Evolutionary conservation across 2,888 invertebrate genomes (phyloP).

Genomic region (Hedya salicella): DNA sequence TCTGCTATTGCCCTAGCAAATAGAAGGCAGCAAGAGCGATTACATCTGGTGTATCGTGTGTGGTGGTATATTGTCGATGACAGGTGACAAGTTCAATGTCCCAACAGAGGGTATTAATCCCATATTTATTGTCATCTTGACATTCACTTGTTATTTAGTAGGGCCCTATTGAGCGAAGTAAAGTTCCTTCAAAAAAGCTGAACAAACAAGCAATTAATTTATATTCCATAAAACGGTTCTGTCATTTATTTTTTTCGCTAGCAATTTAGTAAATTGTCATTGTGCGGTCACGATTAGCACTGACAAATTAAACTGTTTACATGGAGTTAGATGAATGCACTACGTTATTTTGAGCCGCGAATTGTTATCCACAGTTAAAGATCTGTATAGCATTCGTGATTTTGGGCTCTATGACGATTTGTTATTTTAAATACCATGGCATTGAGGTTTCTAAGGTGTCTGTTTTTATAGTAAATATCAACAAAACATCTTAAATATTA

Average conservation of each 20-base stretch:
- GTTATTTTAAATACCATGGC: no score
- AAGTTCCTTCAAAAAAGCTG: slow-evolving; percentile 8
- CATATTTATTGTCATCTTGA: slow-evolving; percentile 5
- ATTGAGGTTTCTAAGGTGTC: no score
- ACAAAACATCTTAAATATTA: no score
- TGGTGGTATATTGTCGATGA: neutral
- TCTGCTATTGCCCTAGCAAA: no score
- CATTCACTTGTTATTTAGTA: slow-evolving; percentile 5
- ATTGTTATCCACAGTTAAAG: neutral
- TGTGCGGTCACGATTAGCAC: slow-evolving; percentile 22
- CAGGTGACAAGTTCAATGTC: slow-evolving; percentile 6
- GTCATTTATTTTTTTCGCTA: slow-evolving; percentile 23
- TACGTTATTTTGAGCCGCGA: slow-evolving; percentile 12
- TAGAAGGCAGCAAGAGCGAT: no score
- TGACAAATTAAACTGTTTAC: slow-evolving; percentile 40
- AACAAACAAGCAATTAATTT: slow-evolving; percentile 24
- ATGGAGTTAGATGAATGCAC: slow-evolving; percentile 21
- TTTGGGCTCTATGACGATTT: no score
- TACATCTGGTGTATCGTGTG: no score
- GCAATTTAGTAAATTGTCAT: slow-evolving; percentile 39
- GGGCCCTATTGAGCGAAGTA: neutral
- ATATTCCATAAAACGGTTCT: slow-evolving; percentile 16
- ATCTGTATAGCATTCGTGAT: no score
- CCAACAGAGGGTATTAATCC: slow-evolving; percentile 8
- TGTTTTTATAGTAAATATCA: no score